Conservation (phyloP, 2,797 vertebrate genomes). For the Astyanax mexicanus region DNA sequence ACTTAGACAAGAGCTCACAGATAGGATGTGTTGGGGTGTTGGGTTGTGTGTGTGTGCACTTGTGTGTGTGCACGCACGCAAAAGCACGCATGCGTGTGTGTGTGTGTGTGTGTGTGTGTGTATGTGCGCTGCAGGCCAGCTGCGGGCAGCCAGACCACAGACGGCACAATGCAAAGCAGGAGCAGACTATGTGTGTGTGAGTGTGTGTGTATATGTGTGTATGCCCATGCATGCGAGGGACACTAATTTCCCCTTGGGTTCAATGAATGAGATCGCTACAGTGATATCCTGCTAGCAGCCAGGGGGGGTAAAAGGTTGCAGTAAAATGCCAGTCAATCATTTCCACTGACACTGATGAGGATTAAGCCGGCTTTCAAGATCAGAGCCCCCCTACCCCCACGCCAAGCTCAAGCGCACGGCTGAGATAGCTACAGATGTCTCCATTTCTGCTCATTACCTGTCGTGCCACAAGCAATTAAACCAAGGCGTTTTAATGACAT, state of each 20-base stretch:
- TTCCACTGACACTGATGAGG: constrained; percentile 46
- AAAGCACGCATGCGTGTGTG: constrained; percentile 25
- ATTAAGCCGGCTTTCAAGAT: constrained; percentile 55
- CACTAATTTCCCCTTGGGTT: constrained; percentile 41
- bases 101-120: constrained; percentile 13
- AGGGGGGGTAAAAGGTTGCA: constrained; percentile 18
- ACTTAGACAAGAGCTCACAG: constrained; percentile 39
- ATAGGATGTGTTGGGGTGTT: constrained; percentile 29
- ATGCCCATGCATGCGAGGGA: constrained; percentile 1
- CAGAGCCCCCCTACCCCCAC: constrained; percentile 23
- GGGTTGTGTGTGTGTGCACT: constrained; percentile 22
- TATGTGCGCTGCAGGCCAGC: constrained; percentile 31
- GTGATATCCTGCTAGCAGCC: constrained; percentile 41
- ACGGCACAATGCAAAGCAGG: constrained; percentile 9
- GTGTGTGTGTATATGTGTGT: constrained; percentile 1
- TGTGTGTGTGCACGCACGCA: neutral
- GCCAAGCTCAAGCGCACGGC: constrained; percentile 34
- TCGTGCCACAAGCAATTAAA: constrained; percentile 55
- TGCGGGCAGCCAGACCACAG: constrained; percentile 24
- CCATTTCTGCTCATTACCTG: constrained; percentile 51
- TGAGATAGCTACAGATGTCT: constrained; percentile 53
- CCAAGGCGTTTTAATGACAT: constrained; percentile 20
- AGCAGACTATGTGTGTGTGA: constrained; percentile 18
- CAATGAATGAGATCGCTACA: constrained; percentile 38
- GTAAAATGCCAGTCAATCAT: constrained; percentile 49